Evolutionary conservation across 2,888 invertebrate genomes (phyloP).

Genomic region (Keiferia lycopersicella): DNA sequence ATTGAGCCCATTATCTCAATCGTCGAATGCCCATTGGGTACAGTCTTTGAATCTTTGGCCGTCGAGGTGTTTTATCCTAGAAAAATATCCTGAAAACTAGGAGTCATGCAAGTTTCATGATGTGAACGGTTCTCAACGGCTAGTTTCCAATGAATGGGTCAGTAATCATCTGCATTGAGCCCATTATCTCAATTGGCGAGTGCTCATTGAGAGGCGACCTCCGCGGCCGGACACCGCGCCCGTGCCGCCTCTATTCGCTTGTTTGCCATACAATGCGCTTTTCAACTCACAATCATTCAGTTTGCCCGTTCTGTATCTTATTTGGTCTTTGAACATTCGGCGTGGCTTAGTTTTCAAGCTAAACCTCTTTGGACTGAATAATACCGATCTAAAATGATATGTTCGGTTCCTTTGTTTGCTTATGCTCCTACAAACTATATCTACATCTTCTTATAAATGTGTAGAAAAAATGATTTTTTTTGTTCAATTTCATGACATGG

Average conservation of each 20-base stretch:
- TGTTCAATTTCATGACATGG: no score
- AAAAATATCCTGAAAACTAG: no score
- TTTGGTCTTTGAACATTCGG: background rate
- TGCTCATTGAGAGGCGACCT: conserved; percentile 71
- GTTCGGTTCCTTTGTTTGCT: no score
- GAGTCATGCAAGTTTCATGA: background rate
- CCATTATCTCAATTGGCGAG: conserved; percentile 79
- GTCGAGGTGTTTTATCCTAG: no score
- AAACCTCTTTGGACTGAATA: background rate
- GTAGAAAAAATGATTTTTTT: no score
- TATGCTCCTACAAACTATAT: no score
- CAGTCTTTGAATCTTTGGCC: background rate
- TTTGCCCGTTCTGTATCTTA: conserved; percentile 1
- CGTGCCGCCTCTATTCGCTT: conserved; percentile 38
- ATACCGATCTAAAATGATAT: no score
- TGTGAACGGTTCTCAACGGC: conserved; percentile 17
- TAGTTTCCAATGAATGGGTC: conserved; percentile 39
- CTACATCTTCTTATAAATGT: no score
- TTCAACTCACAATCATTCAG: conserved; percentile 34
- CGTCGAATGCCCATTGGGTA: background rate
- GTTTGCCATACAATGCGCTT: conserved; percentile 59
- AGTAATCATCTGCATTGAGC: conserved; percentile 78
- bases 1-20: background rate
- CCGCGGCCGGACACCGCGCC: conserved; percentile 73
- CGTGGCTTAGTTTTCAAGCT: background rate